Evolutionary conservation across 2,797 vertebrate species (phyloP), one percentile per base, ranked within the genome.

Genomic region (Acrocephalus scirpaceus): DNA sequence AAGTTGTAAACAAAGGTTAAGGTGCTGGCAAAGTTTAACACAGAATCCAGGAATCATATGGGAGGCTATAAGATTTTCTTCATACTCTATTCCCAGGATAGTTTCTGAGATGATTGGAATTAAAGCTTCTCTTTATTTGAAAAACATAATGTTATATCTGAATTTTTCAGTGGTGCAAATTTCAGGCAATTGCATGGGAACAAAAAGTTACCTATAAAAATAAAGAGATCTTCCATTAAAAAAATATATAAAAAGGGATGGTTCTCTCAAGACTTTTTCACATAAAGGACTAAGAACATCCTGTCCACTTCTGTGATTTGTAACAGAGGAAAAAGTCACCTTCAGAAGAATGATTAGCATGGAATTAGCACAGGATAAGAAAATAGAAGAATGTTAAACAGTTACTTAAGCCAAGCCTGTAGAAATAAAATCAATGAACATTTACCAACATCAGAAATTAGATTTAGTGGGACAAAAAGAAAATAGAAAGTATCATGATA

Each of bases 341-440:
- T 95, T 94, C 4, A 10, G 44, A 88, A 81, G 75, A 95, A 30
- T 88, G 78, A 95, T 92, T 92, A 95, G 22, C 60, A 84, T 47
- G 73, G 72, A 95, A 91, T 94, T 94, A 93, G 56, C 29, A 66
- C 4, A 16, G 90, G 92, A 90, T 93, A 96, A 95, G 94, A 96
- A 97, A 97, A 93, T 13, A 95, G 64, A 91, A 92, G 61, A 48
- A 91, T 88, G 78, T 74, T 93, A 91, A 94, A 91, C 87, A 94
- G 94, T 95, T 96, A 89, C 72, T 92, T 96, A 92, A 96, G 61
- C 51, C 64, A 66, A 95, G 66, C 79, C 86, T 96, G 86, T 92
- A 96, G 67, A 97, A 97, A 95, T 96, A 47, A 96, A 97, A 98
- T 98, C 96, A 97, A 97, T 95, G 91, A 95, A 87, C 40, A 22